These are phyloP conservation scores for Galeopterus variegatus DNA, from an alignment of 2,113 vertebrate genomes.

Conservation along the genomic window DNA sequence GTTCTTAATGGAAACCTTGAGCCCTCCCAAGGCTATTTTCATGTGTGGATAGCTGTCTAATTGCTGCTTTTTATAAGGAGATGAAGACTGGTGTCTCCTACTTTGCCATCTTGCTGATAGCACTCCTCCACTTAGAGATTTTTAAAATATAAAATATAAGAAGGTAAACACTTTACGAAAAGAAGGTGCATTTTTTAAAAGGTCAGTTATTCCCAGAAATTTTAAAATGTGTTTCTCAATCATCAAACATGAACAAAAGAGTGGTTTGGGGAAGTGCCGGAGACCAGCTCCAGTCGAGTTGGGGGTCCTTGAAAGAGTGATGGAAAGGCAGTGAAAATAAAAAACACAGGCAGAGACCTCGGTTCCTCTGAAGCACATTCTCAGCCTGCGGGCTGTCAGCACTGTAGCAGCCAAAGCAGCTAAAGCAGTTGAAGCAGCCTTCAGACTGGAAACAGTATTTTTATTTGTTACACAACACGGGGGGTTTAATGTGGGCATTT, in stretches of 20 bases:
- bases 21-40: background rate
- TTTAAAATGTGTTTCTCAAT: background rate
- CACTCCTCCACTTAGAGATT: background rate
- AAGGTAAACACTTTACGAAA: background rate
- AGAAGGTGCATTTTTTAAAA: background rate
- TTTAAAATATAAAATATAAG: background rate
- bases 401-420: too few relatives aligned
- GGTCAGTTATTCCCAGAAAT: background rate
- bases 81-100: background rate
- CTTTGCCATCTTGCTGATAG: background rate
- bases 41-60: background rate
- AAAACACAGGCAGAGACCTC: too few relatives aligned
- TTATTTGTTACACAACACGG: too few relatives aligned
- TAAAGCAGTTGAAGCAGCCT: too few relatives aligned
- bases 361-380: too few relatives aligned
- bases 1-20: background rate
- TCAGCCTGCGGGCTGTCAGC: too few relatives aligned
- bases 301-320: too few relatives aligned
- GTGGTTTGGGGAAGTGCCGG: background rate
- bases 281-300: too few relatives aligned
- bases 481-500: too few relatives aligned
- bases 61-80: background rate
- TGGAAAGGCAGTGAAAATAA: too few relatives aligned
- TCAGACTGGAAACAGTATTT: too few relatives aligned
- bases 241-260: background rate